Evolutionary conservation across 2,888 invertebrate genomes (phyloP), one percentile per base, ranked within the genome.

Genomic region (Lomographa bimaculata): DNA sequence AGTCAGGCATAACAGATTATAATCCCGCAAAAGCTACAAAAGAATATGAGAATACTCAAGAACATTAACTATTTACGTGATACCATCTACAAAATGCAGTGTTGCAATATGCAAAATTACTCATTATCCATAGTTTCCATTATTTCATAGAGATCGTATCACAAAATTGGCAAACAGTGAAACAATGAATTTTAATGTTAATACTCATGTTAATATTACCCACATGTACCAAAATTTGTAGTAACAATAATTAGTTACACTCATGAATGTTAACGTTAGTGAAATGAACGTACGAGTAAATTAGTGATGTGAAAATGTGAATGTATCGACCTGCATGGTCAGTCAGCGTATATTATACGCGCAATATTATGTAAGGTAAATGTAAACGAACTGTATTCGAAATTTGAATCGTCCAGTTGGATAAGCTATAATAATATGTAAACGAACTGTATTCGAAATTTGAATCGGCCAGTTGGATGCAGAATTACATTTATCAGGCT

Each of bases 321-420:
- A 30, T 47, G 49, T 51, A 53, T 62, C 66, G 57, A 52, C 67
- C 77, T 67, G 75, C 56, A 66, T 74, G 69, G 63, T 51, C 70
- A 72, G 43, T 19, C 50, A 71, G 57, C 71, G 71, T 71, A 62
- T 39, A 35, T 60, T 60, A 39, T 43, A 1, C 27, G 43, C 30
- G 19, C 49, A 42, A 24, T 43, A 49, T 49, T 44, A 53, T 53
- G 52, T 47, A 53, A 50, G 46, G 37, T 40, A 40, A 25, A 37
- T 39, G 30, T 36, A 33, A 46, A 44, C 46, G 36, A 52, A 49
- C 39, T 37, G 30, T 17, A 25, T 21, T 8, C 30, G 6, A n/a
- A n/a, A n/a, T n/a, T n/a, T n/a, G n/a, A n/a, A n/a, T n/a, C n/a
- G n/a, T n/a, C n/a, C n/a, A n/a, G n/a, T n/a, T 32, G 35, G n/a